Evolutionary conservation across 2,888 invertebrate species (phyloP).

Genomic region (Malthinus flaveolus): DNA sequence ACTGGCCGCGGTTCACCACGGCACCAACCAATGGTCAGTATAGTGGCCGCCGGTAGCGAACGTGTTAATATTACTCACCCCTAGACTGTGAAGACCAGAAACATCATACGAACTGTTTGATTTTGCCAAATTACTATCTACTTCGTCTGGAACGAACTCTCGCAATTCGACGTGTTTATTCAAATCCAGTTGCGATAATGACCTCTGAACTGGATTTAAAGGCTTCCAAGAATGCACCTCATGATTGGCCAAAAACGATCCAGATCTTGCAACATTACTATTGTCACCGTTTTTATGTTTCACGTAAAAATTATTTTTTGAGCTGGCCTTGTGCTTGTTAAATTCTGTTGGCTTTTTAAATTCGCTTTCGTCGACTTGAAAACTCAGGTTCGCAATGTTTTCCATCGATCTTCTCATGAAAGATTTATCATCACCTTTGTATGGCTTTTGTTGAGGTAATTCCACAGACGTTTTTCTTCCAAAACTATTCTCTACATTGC

Average conservation of each 20-base stretch:
- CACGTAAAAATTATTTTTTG: conserved; percentile 24
- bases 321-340: conserved; percentile 27
- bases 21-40: too few species aligned
- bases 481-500: conserved; percentile 42
- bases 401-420: conserved; percentile 42
- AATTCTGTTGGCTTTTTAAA: conserved; percentile 43
- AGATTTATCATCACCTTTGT: conserved; percentile 14
- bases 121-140: conserved; percentile 39
- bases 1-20: too few species aligned
- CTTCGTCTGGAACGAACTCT: conserved; percentile 15
- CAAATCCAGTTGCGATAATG: conserved; percentile 54
- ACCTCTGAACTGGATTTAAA: conserved; percentile 52
- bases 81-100: conserved; percentile 55
- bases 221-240: conserved; percentile 40
- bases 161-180: conserved; percentile 44
- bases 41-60: too few species aligned
- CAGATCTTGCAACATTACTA: conserved; percentile 42
- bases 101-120: conserved; percentile 54
- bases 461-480: conserved; percentile 34
- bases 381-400: conserved; percentile 38
- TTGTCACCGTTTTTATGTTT: conserved; percentile 20
- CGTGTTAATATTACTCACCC: conserved; percentile 52
- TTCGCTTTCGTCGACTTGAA: conserved; percentile 36
- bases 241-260: conserved; percentile 47
- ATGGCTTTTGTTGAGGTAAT: conserved; percentile 5